These are phyloP conservation scores for Eristalis tenax DNA, from an alignment of 2,888 invertebrate species.

Conservation along the genomic window DNA sequence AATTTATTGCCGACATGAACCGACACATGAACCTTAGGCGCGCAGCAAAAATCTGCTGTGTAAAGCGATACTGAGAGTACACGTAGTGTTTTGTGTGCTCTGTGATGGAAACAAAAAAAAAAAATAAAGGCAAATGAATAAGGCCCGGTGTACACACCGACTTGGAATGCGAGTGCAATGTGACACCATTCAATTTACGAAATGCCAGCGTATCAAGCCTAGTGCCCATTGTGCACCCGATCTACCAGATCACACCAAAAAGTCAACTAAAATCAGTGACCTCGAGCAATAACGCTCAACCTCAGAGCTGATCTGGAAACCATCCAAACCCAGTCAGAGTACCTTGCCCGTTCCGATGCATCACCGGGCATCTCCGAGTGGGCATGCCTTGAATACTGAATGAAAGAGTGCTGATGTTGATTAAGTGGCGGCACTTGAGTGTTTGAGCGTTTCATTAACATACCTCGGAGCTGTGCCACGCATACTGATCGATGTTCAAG, in stretches of 20 bases:
- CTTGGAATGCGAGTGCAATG: too few species aligned
- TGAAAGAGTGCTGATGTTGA: neutral
- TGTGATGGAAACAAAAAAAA: too few species aligned
- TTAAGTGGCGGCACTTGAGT: constrained; percentile 37
- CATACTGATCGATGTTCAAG: neutral
- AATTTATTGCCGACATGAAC: too few species aligned
- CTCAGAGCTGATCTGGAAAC: constrained; percentile 11
- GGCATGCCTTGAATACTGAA: constrained; percentile 31
- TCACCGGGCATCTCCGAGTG: constrained; percentile 1
- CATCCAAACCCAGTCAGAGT: neutral
- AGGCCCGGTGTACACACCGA: too few species aligned
- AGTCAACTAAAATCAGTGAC: constrained; percentile 14
- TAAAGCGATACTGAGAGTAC: too few species aligned
- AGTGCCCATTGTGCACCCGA: too few species aligned
- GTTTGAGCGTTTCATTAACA: constrained; percentile 40
- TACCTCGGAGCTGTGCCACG: constrained; percentile 6
- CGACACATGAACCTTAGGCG: too few species aligned
- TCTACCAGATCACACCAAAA: neutral
- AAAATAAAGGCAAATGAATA: too few species aligned
- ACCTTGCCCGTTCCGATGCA: neutral
- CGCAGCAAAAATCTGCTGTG: too few species aligned
- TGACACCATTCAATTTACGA: too few species aligned
- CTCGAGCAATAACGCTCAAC: constrained; percentile 5
- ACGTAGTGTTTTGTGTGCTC: too few species aligned
- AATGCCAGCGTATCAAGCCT: too few species aligned